These are phyloP conservation scores for Caenorhabditis imperialis DNA, from an alignment of 2,888 invertebrate species.

Conservation along the genomic window DNA sequence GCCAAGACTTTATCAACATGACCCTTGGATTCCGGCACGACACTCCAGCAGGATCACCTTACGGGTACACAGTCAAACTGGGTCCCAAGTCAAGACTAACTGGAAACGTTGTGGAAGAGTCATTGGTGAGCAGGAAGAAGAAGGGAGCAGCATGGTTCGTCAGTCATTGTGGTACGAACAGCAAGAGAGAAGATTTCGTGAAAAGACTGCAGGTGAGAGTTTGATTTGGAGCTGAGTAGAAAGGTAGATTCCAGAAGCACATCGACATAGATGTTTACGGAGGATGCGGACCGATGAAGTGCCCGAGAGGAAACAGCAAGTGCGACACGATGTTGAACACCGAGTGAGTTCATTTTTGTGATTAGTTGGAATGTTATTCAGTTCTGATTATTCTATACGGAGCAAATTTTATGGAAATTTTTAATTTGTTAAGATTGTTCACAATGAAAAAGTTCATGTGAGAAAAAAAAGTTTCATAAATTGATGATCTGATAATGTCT, in stretches of 20 bases:
- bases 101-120: conserved; percentile 30
- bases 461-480: too few species aligned
- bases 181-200: conserved; percentile 67
- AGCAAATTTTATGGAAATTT: too few species aligned
- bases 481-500: background rate
- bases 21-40: conserved; percentile 76
- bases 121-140: conserved; percentile 60
- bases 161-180: conserved; percentile 72
- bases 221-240: too few species aligned
- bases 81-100: conserved; percentile 52
- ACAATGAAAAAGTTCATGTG: too few species aligned
- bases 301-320: conserved; percentile 60
- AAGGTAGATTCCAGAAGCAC: conserved; percentile 67
- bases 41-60: conserved; percentile 72
- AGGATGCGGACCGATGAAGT: conserved; percentile 70
- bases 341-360: conserved; percentile 58
- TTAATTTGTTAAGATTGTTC: too few species aligned
- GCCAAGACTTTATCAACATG: conserved; percentile 67
- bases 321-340: conserved; percentile 71
- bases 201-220: conserved; percentile 68
- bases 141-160: conserved; percentile 76
- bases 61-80: conserved; percentile 75
- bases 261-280: conserved; percentile 74
- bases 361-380: background rate
- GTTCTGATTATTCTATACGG: too few species aligned